Base-by-base conservation (phyloP, 1,140 invertebrate species). In the Trichonephila clavata region DNA sequence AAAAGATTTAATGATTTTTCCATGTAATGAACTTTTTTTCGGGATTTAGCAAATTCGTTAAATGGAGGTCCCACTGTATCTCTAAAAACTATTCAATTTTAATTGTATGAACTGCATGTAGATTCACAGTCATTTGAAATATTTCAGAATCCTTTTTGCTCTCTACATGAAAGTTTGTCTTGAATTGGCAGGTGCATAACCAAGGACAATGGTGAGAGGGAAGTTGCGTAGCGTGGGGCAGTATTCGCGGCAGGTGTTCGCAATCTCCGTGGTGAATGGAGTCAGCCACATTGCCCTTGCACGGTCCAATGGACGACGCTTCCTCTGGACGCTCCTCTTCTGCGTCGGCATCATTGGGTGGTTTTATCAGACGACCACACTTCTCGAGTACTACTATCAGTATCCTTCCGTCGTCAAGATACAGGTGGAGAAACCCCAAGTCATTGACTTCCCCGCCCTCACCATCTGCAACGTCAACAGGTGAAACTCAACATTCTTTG, bases 381-480 rank as follows among this genome's bases (percentile, higher is more conserved):
- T 90, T 0, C 59, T 94, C 1, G 84, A 94, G 21, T 65, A 94
- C 20, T 94, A 94, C 43, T 94, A 88, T 65, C 68, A 39, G 13
- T 94, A 93, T 63, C 94, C 94, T 2, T 94, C 88, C 18, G 89
- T 90, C 4, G 94, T 94, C 14, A 84, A 93, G 13, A 92, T 94
- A 18, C 50, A 89, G 27, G 90, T 94, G 20, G 94, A 94, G 63
- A 94, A 88, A n/a, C 89, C 90, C 24, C 24, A 65, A 18, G 21
- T 60, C 20, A 89, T 94, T 27, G 63, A 88, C 14, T 93, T 94
- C 16, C 94, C 94, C 5, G 94, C 83, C 1, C 27, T 94, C 20
- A 94, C 94, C 2, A 20, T 94, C n/a, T 94, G 94, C 77, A 94
- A 94, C 43, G 93, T 91, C 6, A 94, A 94, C 84, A 86, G 90